Base-by-base conservation (phyloP, 2,113 vertebrate species). In the Pteronura brasiliensis region DNA sequence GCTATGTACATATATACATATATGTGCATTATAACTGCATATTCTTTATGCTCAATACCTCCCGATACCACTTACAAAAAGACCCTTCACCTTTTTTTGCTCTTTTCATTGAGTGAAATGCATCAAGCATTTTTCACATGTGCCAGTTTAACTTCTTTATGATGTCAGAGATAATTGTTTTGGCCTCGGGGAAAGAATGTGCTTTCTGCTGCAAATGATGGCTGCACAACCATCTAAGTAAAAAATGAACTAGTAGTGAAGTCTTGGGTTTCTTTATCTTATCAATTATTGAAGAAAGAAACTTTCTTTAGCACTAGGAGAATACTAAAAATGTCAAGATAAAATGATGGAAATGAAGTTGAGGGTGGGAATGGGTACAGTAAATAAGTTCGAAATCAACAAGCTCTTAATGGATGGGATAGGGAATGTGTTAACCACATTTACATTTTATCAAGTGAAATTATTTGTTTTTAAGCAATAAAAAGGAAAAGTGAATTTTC, bases 161-260 rank as follows among this genome's bases (percentile, higher is more conserved):
- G 98, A 98, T 98, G 98, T 98, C 97, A 97, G 88, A 96, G 92
- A 98, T 98, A 98, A 98, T 98, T 99, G 96, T 98, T 98, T 98
- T 98, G 97, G 98, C 98, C 98, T 97, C 93, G 34, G 97, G 98
- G 97, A 98, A 98, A 95, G 93, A 98, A 98, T 98, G 96, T 98
- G 96, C 97, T 98, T 95, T 98, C 95, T 96, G 77, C 97, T 98
- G 89, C 84, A 97, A 95, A 98, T 97, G 96, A 98, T 94, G 96
- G 85, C 81, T 97, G 96, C 21, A 79, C 91, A 86, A 89, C 79
- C 94, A 98, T 97, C 97, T 97, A 91, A 98, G 97, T 97, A 97
- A 97, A 97, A 98, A 98, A 97, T 95, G 95, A 97, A 97, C 55
- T 84, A 90, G 83, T 88, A 63, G 42, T 76, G 97, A 98, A 98